Base-by-base conservation (phyloP, 2,888 invertebrate species). In the Rotaria socialis region DNA sequence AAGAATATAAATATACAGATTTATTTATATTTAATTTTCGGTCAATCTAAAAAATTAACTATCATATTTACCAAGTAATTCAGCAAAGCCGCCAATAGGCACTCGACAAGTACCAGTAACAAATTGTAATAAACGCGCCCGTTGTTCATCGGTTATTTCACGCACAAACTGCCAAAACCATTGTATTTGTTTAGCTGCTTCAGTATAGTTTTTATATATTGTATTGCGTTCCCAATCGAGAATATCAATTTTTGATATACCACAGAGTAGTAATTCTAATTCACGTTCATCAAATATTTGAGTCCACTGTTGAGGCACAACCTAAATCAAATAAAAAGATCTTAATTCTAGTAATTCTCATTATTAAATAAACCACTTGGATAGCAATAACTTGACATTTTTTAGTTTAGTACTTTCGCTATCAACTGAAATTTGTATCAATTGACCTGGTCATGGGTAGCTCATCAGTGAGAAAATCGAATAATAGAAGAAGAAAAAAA, bases 41-140 rank as follows among this genome's bases (percentile, higher is more conserved):
- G 27, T 11, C 60, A 14, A 27, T 35, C 55, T 52, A 16, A 43
- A 14, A 14, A 55, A 43, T 11, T 6, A n/a, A 50, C 88, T 88
- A 84, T 87, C 85, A 16, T 24, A 89, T 90, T 89, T 89, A 93
- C 99, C 99, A 96, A 99, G 98, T 47, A 99, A 93, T 92, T 99
- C 98, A 19, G 97, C 96, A 92, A 99, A 99, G 85, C 99, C 99
- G 84, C 99, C 99, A 14, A 99, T 98, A 11, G 99, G 99, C 41
- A 99, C 96, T 88, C 98, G 93, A 92, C 99, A 99, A 0, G 99
- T 99, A 87, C 99, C 99, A 2, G 98, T 99, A 50, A 99, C 99
- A 93, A 99, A 99, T 92, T 99, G 98, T 86, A 99, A 93, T 87
- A 99, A 92, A 88, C 98, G 93, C 22, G 97, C 96, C 88, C 97